These are phyloP conservation scores for Petrosia ficiformis DNA, from an alignment of 37 sponge, comb jelly and placozoan genomes.

Conservation along the genomic window DNA sequence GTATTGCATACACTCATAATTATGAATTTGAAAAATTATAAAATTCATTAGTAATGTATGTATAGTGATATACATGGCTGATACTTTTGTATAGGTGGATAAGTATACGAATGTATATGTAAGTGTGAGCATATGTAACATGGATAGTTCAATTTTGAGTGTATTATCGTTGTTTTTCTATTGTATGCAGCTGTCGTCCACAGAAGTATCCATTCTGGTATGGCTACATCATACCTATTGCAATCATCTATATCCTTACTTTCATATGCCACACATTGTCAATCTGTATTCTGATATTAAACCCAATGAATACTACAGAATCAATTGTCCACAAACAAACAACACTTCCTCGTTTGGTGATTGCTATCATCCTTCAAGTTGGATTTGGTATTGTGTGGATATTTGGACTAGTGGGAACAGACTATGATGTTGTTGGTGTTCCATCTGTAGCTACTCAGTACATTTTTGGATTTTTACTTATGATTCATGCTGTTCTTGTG, in stretches of 20 bases:
- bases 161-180: not conserved
- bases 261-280: not conserved
- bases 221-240: slow-evolving; percentile 28
- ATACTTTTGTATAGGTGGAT: too few species aligned
- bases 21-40: too few species aligned
- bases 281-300: not conserved
- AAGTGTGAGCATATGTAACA: too few species aligned
- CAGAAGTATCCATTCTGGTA: slow-evolving; percentile 25
- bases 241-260: slow-evolving; percentile 5
- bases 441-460: not conserved
- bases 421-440: not conserved
- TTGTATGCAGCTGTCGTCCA: slow-evolving; percentile 33
- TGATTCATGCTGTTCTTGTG: not conserved
- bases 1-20: too few species aligned
- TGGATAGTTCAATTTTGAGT: too few species aligned
- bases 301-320: not conserved
- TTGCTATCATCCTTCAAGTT: not conserved
- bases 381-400: slow-evolving; percentile 1
- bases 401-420: not conserved
- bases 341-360: not conserved
- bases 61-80: too few species aligned
- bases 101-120: too few species aligned
- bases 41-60: too few species aligned
- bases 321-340: not conserved
- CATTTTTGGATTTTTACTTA: not conserved